Base-by-base conservation (phyloP, 2,113 vertebrate species). In the Myiozetetes cayanensis region DNA sequence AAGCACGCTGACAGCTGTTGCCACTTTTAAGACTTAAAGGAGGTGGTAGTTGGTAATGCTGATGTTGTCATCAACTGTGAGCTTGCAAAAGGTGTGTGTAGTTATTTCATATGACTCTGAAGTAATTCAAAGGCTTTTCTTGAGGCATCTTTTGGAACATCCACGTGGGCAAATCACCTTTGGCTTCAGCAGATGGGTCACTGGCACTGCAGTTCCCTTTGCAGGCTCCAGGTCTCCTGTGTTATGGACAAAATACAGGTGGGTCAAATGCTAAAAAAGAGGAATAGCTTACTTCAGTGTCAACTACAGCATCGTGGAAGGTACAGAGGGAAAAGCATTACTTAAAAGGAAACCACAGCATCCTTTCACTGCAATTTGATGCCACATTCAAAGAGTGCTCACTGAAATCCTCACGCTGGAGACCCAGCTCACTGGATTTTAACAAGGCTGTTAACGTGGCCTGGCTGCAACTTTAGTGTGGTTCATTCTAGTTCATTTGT, bases 341-440 rank as follows among this genome's bases (percentile, higher is more conserved):
- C 39, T 53, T 50, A 22, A 78, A 87, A 78, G 35, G 49, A 87
- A 94, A 37, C 4, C 6, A 12, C 39, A 61, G 27, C 17, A 77
- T 46, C 33, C 33, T 74, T 52, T 80, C 55, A 27, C 25, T 59
- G 5, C 25, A 19, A 8, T 61, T 68, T 11, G 59, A 20, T 71
- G 22, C 33, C 7, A 2, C 31, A 7, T 75, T 74, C 33, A 39
- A 61, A 75, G 52, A 22, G 11, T 30, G 24, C 10, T 41, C 52
- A 50, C 41, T 85, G 78, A 62, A 81, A 55, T 67, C 47, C 3
- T 0, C 35, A 3, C 3, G 4, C 18, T 6, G 0, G 2, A 59
- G 39, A 22, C 33, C 12, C 39, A 58, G 25, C 61, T 85, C 17
- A 35, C 62, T 72, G 35, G 17, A 33, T 84, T 84, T 93, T 80